Evolutionary conservation across 2,113 vertebrate genomes (phyloP), one percentile per base, ranked within the genome.

Genomic region (Rhinogobius similis): DNA sequence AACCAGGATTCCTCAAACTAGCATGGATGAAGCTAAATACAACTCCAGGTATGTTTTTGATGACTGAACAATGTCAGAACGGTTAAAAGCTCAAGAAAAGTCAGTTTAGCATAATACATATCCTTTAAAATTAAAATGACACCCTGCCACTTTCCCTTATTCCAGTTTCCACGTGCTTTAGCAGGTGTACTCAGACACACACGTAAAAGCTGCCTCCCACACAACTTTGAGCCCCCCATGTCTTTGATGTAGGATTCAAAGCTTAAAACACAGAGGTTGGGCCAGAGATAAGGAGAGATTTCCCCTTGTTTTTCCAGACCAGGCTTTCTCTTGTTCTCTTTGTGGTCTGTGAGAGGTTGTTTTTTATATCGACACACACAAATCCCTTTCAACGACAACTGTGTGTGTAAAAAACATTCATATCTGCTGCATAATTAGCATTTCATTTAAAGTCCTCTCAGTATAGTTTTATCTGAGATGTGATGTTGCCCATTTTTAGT

Each of bases 231-330:
- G 76, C 75, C 69, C 50, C 26, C n/a, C 39, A 1, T 43, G 61
- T 76, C 87, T 92, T 91, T 89, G 86, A 93, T 88, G 84, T 87
- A 18, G 0, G 78, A 80, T 83, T 88, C 83, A 88, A 90, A 89
- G 82, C 79, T 65, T 78, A 76, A 87, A 84, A 86, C 76, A 78
- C 68, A 77, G 75, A 82, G 76, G 83, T 85, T 83, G 81, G 74
- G 68, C 78, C 83, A 70, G 26, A 84, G 75, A 90, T 70, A 78
- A 72, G 72, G 68, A 75, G 76, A 68, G 78, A 86, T 85, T 88
- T 82, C 80, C 69, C 62, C 62, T 61, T 81, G 83, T 62, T 38
- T 44, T 76, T 62, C 55, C 79, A 78, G 52, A 71, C 21, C 24
- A 36, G 58, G 20, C 58, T 61, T 61, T 84, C 58, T 77, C 79